Evolutionary conservation across 2,113 vertebrate species (phyloP), one percentile per base, ranked within the genome.

Genomic region (Scomber colias): DNA sequence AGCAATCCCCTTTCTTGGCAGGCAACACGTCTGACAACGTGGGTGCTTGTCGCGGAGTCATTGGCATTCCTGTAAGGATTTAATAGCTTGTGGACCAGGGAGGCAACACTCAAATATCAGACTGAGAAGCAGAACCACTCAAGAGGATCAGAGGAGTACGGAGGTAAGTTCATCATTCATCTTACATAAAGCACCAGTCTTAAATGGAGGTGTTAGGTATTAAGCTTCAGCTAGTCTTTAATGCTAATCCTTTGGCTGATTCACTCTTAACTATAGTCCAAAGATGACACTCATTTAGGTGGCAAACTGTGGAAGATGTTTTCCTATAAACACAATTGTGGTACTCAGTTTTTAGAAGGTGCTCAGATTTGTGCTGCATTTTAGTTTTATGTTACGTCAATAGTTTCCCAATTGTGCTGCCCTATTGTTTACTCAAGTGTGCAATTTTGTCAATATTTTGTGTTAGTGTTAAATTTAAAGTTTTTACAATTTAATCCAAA

Each of bases 131-230:
- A 87, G 81, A 71, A 79, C 73, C 77, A 85, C 76, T 75, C 68
- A 67, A 84, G 73, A 79, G 57, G 81, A 91, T 80, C 77, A 73
- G 55, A 65, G 66, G 69, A 77, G 77, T 2, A 44, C 71, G 48
- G 71, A 81, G 89, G 91, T 94, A 83, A 91, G 90, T 90, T 77
- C 68, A 87, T 86, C 79, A 65, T 75, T 81, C 89, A 82, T 89
- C 77, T 51, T 15, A 62, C 57, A 78, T 27, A 35, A 59, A 59
- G 59, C 68, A 72, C 16, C 68, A 65, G 16, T 24, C 30, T 77
- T 11, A 57, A 12, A 77, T 46, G 40, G 48, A 88, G 76, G 57
- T 80, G 77, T 75, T 79, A 59, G 75, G 40, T 75, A 55, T 79
- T 77, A 45, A 66, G 11, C 66, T 17, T 35, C 85, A 57, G 59